Conservation (phyloP, 2,113 vertebrate species). For the Psittacus erithacus region DNA sequence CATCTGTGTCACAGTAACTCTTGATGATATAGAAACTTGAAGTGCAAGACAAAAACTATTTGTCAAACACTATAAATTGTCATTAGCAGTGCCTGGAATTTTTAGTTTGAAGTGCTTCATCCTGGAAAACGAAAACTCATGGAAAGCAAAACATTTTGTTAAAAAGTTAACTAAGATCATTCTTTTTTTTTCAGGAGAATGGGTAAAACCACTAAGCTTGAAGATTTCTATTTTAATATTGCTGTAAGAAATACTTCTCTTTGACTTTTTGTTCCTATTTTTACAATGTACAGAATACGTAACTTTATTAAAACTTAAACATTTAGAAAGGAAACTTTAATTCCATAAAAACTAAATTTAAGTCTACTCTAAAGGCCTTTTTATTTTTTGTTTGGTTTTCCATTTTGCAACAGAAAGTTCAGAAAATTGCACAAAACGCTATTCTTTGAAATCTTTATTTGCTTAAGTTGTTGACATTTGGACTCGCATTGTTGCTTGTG, state of each 20-base stretch:
- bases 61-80: constrained; percentile 5
- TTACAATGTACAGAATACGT: not conserved
- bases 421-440: not conserved
- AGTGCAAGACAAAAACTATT: not conserved
- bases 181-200: not conserved
- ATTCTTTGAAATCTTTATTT: not conserved
- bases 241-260: not conserved
- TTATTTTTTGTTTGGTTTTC: not conserved
- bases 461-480: not conserved
- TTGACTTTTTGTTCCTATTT: not conserved
- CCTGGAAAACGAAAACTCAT: not conserved
- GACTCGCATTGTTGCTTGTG: not conserved
- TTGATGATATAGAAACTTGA: constrained; percentile 7
- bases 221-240: not conserved
- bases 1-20: not conserved
- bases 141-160: not conserved
- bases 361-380: not conserved
- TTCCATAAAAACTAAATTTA: not conserved
- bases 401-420: not conserved
- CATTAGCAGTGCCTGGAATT: not conserved
- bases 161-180: not conserved
- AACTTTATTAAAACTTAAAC: not conserved
- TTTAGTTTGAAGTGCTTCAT: not conserved
- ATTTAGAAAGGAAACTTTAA: not conserved
- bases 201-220: not conserved